phyloP scores from a whole-genome alignment of 2,113 vertebrate species.

The Albula goreensis region DNA sequence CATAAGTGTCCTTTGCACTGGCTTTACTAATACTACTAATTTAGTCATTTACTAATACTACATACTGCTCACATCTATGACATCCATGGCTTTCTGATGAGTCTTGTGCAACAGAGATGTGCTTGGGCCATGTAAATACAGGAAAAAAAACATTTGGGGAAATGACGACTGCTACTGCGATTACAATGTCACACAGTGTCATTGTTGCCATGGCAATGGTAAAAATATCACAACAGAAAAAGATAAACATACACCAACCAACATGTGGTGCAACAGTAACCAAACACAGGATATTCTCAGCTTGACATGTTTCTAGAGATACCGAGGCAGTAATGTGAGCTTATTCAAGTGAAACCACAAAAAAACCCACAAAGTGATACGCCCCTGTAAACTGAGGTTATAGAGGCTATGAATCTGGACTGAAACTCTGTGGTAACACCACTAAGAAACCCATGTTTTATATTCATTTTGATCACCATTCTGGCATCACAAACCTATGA shows the following conservation, averaged over 20 bases:
- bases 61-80: not conserved
- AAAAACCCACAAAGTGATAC: not conserved
- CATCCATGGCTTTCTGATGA: not conserved
- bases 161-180: slow-evolving; percentile 13
- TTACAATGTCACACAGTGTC: not conserved
- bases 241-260: not conserved
- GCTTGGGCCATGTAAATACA: slow-evolving; percentile 25
- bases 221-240: slow-evolving; percentile 14
- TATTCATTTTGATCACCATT: not conserved
- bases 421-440: not conserved
- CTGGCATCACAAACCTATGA: no score
- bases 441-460: not conserved
- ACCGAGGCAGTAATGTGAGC: not conserved
- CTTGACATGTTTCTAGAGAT: not conserved
- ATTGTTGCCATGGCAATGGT: slow-evolving; percentile 49
- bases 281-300: slow-evolving; percentile 14
- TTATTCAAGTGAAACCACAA: not conserved
- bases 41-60: not conserved
- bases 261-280: slow-evolving; percentile 30
- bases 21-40: no score
- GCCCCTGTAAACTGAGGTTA: not conserved
- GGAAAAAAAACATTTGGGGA: slow-evolving; percentile 27
- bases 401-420: not conserved
- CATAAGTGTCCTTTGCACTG: not conserved
- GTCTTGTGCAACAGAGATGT: not conserved